Percentiles rank a stretch among this genome's conserved stretches.
Evolutionary conservation across 2,113 vertebrate genomes (phyloP).

Genomic region (Chamaetylas fuelleborni): DNA sequence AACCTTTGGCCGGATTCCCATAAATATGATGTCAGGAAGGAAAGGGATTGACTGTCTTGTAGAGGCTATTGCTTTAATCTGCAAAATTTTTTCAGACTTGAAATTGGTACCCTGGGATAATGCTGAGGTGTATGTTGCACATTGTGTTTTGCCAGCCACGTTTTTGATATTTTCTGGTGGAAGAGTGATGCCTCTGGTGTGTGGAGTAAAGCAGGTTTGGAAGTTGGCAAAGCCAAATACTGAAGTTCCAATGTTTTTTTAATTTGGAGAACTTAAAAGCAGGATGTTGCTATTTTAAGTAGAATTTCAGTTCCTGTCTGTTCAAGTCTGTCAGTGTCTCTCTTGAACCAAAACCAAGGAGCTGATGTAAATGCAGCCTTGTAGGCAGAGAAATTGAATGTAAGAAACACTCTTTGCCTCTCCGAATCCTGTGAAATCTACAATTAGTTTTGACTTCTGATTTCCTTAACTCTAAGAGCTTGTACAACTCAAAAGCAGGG

Average conservation of each 20-base stretch:
- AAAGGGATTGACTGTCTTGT: background rate
- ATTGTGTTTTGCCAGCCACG: background rate
- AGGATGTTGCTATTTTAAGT: conserved; percentile 32
- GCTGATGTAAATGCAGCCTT: background rate
- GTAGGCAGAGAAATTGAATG: background rate
- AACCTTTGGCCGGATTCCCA: background rate
- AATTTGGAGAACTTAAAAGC: background rate
- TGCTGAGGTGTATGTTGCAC: background rate
- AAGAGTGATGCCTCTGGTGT: background rate
- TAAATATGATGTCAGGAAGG: background rate
- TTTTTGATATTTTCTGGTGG: background rate
- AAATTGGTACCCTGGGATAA: background rate
- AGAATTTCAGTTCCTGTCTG: conserved; percentile 11
- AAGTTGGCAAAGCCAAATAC: background rate
- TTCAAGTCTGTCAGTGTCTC: background rate
- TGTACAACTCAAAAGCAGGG: background rate
- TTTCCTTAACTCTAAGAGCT: background rate
- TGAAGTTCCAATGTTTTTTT: background rate
- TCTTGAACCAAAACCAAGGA: background rate
- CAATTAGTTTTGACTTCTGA: background rate
- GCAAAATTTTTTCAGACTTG: background rate
- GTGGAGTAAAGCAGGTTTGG: background rate
- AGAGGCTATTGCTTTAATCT: background rate
- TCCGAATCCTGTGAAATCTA: background rate
- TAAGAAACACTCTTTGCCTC: background rate